Evolutionary conservation across 2,888 invertebrate species (phyloP).

Genomic region (Podotricha telesiphe): DNA sequence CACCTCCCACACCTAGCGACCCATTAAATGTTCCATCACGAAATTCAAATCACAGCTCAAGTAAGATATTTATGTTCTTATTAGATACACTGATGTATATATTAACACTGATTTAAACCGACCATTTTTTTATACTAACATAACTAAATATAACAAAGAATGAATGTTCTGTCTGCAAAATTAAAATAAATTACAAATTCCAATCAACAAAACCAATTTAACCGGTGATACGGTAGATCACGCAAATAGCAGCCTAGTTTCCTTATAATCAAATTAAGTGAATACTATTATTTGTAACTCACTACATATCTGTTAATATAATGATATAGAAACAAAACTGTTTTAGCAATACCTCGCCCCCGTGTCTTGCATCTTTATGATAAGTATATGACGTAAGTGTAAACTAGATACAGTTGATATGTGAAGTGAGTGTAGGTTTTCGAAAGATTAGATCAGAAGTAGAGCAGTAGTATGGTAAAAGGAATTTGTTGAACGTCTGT

Average conservation of each 20-base stretch:
- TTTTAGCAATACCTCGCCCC: constrained; percentile 13
- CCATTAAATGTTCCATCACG: constrained; percentile 85
- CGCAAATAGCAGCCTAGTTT: constrained; percentile 10
- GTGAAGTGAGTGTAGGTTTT: constrained; percentile 15
- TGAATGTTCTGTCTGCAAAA: not conserved
- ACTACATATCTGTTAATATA: not conserved
- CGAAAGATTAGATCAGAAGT: constrained; percentile 19
- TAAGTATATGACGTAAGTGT: constrained; percentile 36
- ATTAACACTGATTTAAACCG: too few relatives aligned
- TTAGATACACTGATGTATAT: too few relatives aligned
- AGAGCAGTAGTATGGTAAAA: not conserved
- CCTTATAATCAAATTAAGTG: not conserved
- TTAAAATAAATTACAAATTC: not conserved
- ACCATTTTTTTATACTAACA: too few relatives aligned
- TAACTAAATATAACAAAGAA: not conserved
- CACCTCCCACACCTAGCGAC: constrained; percentile 84
- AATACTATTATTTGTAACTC: not conserved
- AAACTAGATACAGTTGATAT: constrained; percentile 30
- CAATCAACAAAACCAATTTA: constrained; percentile 1
- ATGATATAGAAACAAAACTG: not conserved
- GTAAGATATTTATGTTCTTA: constrained; percentile 53
- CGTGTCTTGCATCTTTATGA: constrained; percentile 31
- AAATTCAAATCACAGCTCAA: constrained; percentile 59
- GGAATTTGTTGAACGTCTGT: not conserved
- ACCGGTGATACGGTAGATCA: not conserved